Percentiles rank a stretch among this genome's conserved stretches.
These are phyloP conservation scores for Ranitomeya imitator DNA, from an alignment of 2,113 vertebrate genomes.

Conservation along the genomic window DNA sequence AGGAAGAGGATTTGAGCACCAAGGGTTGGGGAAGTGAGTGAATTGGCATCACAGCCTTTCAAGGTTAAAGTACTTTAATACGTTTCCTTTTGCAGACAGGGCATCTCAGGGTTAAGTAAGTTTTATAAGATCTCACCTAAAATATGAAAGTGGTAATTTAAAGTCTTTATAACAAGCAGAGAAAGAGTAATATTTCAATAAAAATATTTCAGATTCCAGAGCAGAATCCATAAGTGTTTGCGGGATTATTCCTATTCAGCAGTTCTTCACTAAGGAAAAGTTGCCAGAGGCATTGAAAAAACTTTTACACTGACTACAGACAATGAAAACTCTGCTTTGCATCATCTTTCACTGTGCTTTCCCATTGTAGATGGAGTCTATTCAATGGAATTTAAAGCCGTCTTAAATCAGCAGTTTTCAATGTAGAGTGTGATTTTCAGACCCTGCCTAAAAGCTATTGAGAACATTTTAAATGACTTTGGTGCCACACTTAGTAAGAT, in stretches of 20 bases:
- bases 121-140: neutral
- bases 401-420: conserved; percentile 58
- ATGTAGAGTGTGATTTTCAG: conserved; percentile 51
- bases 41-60: neutral
- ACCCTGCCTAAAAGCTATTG: conserved; percentile 56
- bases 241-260: conserved; percentile 57
- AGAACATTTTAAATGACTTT: conserved; percentile 57
- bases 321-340: conserved; percentile 54
- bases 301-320: conserved; percentile 49
- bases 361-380: conserved; percentile 50
- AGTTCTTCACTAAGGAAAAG: conserved; percentile 51
- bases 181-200: conserved; percentile 47
- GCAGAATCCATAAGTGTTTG: conserved; percentile 50
- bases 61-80: neutral
- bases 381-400: conserved; percentile 57
- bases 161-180: conserved; percentile 33
- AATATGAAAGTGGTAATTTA: conserved; percentile 41
- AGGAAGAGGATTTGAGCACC: no score
- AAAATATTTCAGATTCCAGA: conserved; percentile 55
- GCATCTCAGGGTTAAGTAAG: neutral
- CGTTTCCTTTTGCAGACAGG: neutral
- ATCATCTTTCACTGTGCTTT: conserved; percentile 47
- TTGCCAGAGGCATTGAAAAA: conserved; percentile 56
- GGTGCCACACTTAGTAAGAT: conserved; percentile 53
- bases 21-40: no score